Percentiles rank a stretch among this genome's conserved stretches.
phyloP scores from a whole-genome alignment of 2,797 vertebrate genomes.

The Galagoides demidoff region DNA sequence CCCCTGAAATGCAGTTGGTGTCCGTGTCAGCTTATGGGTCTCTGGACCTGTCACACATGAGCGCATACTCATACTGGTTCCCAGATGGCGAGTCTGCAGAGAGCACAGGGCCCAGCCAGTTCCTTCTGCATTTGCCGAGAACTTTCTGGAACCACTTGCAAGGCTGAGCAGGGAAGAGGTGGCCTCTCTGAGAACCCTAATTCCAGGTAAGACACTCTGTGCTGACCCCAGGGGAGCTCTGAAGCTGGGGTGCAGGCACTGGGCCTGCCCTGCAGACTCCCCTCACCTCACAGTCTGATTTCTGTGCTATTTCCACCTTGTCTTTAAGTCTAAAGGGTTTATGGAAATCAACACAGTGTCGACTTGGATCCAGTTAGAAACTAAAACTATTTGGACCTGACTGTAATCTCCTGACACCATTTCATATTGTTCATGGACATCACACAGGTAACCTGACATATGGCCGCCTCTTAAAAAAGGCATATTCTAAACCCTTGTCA shows the following conservation, averaged over 20 bases:
- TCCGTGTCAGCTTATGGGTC: background rate
- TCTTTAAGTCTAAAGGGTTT: background rate
- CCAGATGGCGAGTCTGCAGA: background rate
- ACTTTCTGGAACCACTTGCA: background rate
- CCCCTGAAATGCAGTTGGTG: background rate
- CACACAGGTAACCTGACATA: too few species aligned
- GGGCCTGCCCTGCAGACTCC: background rate
- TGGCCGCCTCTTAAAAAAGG: background rate
- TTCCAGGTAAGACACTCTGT: background rate
- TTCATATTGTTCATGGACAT: background rate
- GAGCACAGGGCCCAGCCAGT: accelerated
- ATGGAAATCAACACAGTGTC: background rate
- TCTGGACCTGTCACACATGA: background rate
- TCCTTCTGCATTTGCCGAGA: background rate
- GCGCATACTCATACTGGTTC: background rate
- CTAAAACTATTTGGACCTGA: background rate
- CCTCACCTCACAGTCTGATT: background rate
- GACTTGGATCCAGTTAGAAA: background rate
- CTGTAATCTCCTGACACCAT: background rate
- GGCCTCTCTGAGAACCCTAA: background rate
- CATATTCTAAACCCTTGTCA: background rate
- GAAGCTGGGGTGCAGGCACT: background rate
- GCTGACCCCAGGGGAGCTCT: background rate
- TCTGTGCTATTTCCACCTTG: background rate
- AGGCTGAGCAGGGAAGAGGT: background rate